These are phyloP conservation scores for Rhagonycha fulva DNA, from an alignment of 2,888 invertebrate genomes.

Conservation along the genomic window DNA sequence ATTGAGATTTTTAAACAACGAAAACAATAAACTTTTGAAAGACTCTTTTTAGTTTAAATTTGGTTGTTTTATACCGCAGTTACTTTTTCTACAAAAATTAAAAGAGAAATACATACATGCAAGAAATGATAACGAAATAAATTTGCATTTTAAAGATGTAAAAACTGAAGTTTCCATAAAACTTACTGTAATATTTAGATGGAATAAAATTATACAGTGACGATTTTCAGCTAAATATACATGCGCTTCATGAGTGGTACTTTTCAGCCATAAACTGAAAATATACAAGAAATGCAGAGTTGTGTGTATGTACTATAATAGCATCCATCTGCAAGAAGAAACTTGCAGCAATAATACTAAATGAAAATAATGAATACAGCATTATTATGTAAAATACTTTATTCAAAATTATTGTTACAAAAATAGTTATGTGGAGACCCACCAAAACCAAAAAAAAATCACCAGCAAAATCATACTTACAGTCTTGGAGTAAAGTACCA, in stretches of 20 bases:
- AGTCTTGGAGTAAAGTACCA: too few relatives aligned
- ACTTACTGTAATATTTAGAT: not conserved
- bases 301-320: not conserved
- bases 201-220: slow-evolving; percentile 8
- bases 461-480: too few relatives aligned
- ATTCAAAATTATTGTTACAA: too few relatives aligned
- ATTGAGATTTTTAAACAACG: not conserved
- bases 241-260: not conserved
- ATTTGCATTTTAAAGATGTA: not conserved
- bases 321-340: not conserved
- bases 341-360: not conserved
- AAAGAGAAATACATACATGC: not conserved
- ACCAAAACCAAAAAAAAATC: too few relatives aligned
- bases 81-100: not conserved
- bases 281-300: not conserved
- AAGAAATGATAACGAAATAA: not conserved
- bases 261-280: not conserved
- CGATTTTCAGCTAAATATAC: slow-evolving; percentile 12
- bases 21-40: not conserved
- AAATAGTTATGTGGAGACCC: too few relatives aligned
- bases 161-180: not conserved
- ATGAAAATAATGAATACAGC: not conserved
- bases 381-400: not conserved
- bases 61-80: not conserved
- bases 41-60: not conserved